These are phyloP conservation scores for Chionoecetes opilio DNA, from an alignment of 1,140 invertebrate genomes.

Conservation along the genomic window DNA sequence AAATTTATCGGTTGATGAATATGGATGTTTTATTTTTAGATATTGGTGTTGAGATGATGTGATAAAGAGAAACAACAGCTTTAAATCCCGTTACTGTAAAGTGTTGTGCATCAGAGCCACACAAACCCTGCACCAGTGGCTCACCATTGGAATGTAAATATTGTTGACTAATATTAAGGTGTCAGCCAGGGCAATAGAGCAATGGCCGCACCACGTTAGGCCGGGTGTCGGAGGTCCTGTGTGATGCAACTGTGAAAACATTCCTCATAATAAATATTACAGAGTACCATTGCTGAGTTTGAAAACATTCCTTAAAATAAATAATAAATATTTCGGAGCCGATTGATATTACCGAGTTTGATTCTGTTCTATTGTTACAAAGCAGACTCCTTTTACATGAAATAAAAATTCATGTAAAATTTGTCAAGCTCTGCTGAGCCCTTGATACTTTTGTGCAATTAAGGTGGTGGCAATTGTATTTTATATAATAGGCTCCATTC, in stretches of 20 bases:
- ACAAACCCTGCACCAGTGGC: neutral
- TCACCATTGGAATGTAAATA: neutral
- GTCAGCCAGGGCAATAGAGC: neutral
- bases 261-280: neutral
- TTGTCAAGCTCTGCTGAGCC: no score
- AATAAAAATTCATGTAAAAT: no score
- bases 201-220: neutral
- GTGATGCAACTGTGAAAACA: neutral
- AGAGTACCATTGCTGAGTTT: neutral
- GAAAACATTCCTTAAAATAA: no score
- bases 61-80: neutral
- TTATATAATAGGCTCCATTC: no score
- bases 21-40: neutral
- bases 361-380: no score
- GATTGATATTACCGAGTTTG: no score
- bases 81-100: neutral
- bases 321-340: neutral
- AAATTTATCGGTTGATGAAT: neutral
- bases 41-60: neutral
- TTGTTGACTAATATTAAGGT: constrained; percentile 3
- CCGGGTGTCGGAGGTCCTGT: neutral
- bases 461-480: no score
- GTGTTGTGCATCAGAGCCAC: neutral
- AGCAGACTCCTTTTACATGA: no score
- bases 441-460: no score